These are phyloP conservation scores for Caenorhabditis imperialis DNA, from an alignment of 2,888 invertebrate species.

Conservation along the genomic window DNA sequence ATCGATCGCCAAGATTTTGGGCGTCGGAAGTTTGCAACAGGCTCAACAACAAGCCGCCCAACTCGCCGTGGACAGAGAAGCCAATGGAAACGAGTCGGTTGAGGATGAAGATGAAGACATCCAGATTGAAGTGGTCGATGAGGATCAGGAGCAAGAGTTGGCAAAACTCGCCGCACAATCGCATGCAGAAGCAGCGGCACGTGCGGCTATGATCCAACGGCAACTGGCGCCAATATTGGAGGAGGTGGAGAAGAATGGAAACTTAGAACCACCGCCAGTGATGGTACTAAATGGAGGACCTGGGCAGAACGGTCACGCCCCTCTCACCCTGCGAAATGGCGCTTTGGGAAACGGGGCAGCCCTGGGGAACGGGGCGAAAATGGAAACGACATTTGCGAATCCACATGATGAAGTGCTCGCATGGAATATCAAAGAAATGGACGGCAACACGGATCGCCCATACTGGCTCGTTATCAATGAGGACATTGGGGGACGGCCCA, in stretches of 20 bases:
- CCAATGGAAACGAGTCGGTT: not conserved
- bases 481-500: slow-evolving; percentile 51
- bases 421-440: not conserved
- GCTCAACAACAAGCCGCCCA: not conserved
- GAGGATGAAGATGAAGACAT: slow-evolving; percentile 31
- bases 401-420: too few species aligned
- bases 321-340: too few species aligned
- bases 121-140: slow-evolving; percentile 32
- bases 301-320: too few species aligned
- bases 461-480: slow-evolving; percentile 53
- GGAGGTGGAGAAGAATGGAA: too few species aligned
- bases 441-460: slow-evolving; percentile 45
- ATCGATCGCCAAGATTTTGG: slow-evolving; percentile 10
- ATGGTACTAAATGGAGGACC: too few species aligned
- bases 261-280: too few species aligned
- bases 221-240: too few species aligned
- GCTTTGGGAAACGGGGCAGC: too few species aligned
- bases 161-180: slow-evolving; percentile 1
- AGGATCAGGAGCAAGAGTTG: slow-evolving; percentile 15
- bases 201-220: not conserved
- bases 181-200: not conserved
- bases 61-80: not conserved
- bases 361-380: too few species aligned
- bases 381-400: not conserved
- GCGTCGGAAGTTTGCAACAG: not conserved